These are phyloP conservation scores for Megaustenia siamemsis DNA, from an alignment of 2,888 invertebrate genomes.

Conservation along the genomic window DNA sequence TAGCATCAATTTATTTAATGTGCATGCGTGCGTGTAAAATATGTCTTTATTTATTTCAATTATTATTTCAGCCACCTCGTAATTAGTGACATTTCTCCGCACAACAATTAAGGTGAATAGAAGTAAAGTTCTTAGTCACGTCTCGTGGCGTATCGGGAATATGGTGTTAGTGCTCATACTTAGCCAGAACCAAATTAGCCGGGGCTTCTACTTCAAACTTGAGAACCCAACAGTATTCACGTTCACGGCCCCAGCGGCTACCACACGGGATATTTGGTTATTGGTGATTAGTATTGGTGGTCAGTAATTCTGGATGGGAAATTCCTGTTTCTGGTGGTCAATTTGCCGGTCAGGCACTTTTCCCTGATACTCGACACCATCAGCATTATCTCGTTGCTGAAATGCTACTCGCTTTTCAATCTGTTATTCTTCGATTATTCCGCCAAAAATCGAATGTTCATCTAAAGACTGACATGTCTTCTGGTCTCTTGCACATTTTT, in stretches of 20 bases:
- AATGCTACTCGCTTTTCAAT: not conserved
- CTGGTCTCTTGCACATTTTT: too few species aligned
- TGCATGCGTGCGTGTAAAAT: too few species aligned
- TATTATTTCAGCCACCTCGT: too few species aligned
- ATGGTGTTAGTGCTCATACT: too few species aligned
- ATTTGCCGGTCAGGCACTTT: constrained; percentile 20
- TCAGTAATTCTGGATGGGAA: constrained; percentile 44
- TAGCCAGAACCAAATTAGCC: too few species aligned
- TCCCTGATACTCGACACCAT: not conserved
- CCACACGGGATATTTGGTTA: not conserved
- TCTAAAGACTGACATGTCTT: not conserved
- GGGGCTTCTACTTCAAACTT: not conserved
- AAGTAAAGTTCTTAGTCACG: too few species aligned
- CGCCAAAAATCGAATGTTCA: not conserved
- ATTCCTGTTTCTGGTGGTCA: constrained; percentile 52
- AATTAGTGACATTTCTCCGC: too few species aligned
- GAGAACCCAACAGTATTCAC: not conserved
- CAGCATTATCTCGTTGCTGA: not conserved
- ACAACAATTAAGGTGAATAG: too few species aligned
- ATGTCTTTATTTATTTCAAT: too few species aligned
- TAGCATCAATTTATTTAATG: too few species aligned
- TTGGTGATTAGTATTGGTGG: constrained; percentile 50
- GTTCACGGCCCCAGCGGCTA: not conserved
- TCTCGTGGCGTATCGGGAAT: too few species aligned
- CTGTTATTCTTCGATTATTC: constrained; percentile 4